Conservation (phyloP, 2,797 vertebrate genomes). For the Australoheros facetus region DNA sequence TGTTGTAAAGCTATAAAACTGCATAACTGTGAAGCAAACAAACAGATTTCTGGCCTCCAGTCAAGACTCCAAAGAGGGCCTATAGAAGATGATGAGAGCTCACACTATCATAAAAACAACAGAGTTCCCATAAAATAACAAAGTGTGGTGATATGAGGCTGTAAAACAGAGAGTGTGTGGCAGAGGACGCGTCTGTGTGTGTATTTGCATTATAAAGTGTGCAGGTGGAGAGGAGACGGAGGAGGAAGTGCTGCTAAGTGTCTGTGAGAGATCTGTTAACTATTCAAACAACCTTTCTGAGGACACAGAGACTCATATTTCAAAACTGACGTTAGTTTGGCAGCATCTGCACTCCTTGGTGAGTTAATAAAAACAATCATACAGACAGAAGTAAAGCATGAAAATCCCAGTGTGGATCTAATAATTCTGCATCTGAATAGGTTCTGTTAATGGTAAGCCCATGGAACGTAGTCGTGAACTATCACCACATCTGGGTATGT, state of each 20-base stretch:
- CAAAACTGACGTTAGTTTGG: constrained; percentile 30
- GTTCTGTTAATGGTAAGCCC: neutral
- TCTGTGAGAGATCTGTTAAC: constrained; percentile 47
- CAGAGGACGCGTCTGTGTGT: constrained; percentile 1
- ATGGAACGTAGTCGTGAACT: neutral
- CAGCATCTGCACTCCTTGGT: neutral
- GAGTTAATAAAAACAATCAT: constrained; percentile 34
- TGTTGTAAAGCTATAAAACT: constrained; percentile 8
- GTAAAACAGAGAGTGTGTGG: constrained; percentile 38
- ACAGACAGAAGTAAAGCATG: neutral
- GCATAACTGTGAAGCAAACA: neutral
- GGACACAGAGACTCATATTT: constrained; percentile 23
- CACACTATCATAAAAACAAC: constrained; percentile 42
- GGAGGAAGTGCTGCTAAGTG: constrained; percentile 65
- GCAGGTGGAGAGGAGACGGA: constrained; percentile 30
- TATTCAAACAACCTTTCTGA: constrained; percentile 33
- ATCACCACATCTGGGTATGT: constrained; percentile 9
- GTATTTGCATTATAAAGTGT: constrained; percentile 37
- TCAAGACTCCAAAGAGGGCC: constrained; percentile 31
- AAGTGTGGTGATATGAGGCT: constrained; percentile 24
- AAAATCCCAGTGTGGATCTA: neutral
- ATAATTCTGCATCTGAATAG: neutral
- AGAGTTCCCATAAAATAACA: constrained; percentile 55
- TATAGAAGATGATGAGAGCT: neutral
- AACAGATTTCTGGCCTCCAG: constrained; percentile 8